phyloP scores from a whole-genome alignment of 2,888 invertebrate species.

The Brassicogethes aeneus region DNA sequence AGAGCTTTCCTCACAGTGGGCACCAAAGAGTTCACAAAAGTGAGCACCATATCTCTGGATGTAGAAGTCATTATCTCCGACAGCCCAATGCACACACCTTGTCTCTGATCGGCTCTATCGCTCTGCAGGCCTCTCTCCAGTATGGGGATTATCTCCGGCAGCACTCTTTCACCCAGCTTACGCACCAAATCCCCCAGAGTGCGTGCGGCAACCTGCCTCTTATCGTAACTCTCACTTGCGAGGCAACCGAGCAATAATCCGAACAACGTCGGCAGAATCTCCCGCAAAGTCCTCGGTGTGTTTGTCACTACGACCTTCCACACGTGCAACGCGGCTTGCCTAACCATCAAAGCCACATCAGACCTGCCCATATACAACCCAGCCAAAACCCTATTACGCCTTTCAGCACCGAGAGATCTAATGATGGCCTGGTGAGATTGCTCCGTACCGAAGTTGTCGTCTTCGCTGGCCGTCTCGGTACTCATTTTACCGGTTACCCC shows the following conservation, averaged over 20 bases:
- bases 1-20: conserved; percentile 94
- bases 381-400: conserved; percentile 86
- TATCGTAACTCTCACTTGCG: conserved; percentile 93
- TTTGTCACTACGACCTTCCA: conserved; percentile 99
- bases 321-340: conserved; percentile 95
- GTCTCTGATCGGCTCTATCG: conserved; percentile 86
- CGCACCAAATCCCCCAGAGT: conserved; percentile 95
- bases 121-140: conserved; percentile 88
- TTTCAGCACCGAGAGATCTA: conserved; percentile 70
- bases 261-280: conserved; percentile 93
- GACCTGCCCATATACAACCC: conserved; percentile 96
- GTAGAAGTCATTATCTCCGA: conserved; percentile 98
- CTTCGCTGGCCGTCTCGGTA: conserved; percentile 95
- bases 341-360: conserved; percentile 92
- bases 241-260: conserved; percentile 81
- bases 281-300: conserved; percentile 90
- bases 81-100: conserved; percentile 97
- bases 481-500: conserved; percentile 99
- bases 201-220: conserved; percentile 83
- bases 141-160: conserved; percentile 97
- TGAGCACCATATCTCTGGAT: conserved; percentile 86
- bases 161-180: conserved; percentile 93
- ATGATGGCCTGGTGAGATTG: conserved; percentile 90
- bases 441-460: conserved; percentile 98
- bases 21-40: conserved; percentile 78